Conservation (phyloP, 1,140 invertebrate genomes). For the Ptiloglossa arizonensis region DNA sequence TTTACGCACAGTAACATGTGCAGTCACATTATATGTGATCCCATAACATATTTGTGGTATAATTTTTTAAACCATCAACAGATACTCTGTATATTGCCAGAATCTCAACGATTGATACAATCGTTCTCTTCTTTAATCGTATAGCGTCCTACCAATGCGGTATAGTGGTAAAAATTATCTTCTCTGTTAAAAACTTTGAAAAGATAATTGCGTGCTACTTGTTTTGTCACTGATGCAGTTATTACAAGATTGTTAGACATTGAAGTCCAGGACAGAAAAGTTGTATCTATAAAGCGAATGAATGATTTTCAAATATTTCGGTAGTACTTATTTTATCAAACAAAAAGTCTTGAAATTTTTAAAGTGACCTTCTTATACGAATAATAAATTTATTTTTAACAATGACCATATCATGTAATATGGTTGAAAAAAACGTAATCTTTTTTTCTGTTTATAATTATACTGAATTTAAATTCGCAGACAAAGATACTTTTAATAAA, state of each 20-base stretch:
- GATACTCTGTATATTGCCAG: conserved; percentile 52
- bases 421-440: not conserved
- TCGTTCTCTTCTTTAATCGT: conserved; percentile 44
- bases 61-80: conserved; percentile 47
- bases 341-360: not conserved
- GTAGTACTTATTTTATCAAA: not conserved
- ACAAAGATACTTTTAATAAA: conserved; percentile 3
- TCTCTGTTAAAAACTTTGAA: conserved; percentile 55
- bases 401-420: conserved; percentile 5
- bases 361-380: not conserved
- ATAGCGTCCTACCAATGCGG: conserved; percentile 48
- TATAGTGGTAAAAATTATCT: conserved; percentile 46
- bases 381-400: not conserved
- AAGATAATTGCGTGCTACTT: conserved; percentile 26
- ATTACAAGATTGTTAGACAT: conserved; percentile 20
- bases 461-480: conserved; percentile 9
- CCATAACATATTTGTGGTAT: conserved; percentile 34
- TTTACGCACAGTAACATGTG: conserved; percentile 20
- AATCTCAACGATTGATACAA: conserved; percentile 69
- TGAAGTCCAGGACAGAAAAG: not conserved
- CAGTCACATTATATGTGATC: conserved; percentile 23
- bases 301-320: not conserved
- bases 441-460: conserved; percentile 1
- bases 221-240: conserved; percentile 46
- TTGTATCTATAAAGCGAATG: conserved; percentile 20